Evolutionary conservation across 1,140 invertebrate genomes (phyloP), one percentile per base, ranked within the genome.

Genomic region (Lordiphosa collinella): DNA sequence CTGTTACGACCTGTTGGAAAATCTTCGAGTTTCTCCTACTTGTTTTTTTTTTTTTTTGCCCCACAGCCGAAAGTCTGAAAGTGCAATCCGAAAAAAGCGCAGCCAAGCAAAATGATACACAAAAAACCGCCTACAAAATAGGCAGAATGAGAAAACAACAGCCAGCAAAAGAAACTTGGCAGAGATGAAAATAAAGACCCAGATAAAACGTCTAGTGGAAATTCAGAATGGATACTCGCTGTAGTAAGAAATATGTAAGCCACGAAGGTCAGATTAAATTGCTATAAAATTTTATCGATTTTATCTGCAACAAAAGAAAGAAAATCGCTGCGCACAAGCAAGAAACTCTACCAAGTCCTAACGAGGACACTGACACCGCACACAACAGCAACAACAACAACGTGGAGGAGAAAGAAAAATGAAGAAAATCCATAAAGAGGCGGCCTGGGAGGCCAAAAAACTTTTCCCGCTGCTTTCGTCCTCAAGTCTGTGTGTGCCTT

Each of bases 211-310:
- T 48, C 52, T 54, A 67, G 56, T 46, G 48, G 44, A 60, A 60
- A 61, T 69, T 65, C 44, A 50, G 52, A 73, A 67, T 59, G 44
- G 72, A 60, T 73, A 43, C 25, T 29, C 25, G 25, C 2, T 64
- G 52, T 44, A 66, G 25, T 29, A 29, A 29, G 25, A 44, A 44
- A 50, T 67, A 84, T 79, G 74, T 88, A 69, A 75, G 86, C 86
- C 76, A 86, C 82, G 86, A 88, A 88, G 86, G 86, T 88, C 86
- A 88, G 86, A 88, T 88, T 88, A 88, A 88, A 88, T 88, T 88
- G 86, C 86, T 73, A 88, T 88, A 88, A 88, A 88, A 85, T 70
- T 68, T 66, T 86, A 88, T 88, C 76, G 86, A 88, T 88, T 88
- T 88, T 85, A 74, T 74, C 62, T 87, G 80, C 86, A 84, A 87